Evolutionary conservation across 2,113 vertebrate genomes (phyloP), one percentile per base, ranked within the genome.

Genomic region (Anoura caudifer): DNA sequence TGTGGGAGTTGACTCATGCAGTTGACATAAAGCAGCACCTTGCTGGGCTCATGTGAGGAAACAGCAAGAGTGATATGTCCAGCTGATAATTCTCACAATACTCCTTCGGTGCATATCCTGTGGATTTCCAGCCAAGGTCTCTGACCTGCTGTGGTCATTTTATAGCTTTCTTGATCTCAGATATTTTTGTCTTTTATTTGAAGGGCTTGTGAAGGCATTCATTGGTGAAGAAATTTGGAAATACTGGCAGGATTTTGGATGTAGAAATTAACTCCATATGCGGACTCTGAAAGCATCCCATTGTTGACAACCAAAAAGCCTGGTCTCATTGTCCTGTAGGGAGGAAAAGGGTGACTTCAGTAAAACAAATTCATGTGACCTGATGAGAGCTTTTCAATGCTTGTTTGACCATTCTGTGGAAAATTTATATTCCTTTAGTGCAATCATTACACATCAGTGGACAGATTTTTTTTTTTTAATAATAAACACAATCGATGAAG

Each of bases 141-240:
- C 96, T 97, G 96, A 83, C 91, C 95, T 97, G 97, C 92, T 94
- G 94, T 96, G 91, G 89, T 97, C 76, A 95, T 96, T 96, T 97
- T 81, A 95, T 94, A 97, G 76, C 73, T 97, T 95, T 80, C 73
- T 87, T 90, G 95, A 97, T 77, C 41, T 2, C 16, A 97, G 73
- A 83, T 65, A 19, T 93, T 79, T 91, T 67, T 24, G 13, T 56
- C 70, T 87, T 54, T 87, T 24, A 38, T 94, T 97, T 81, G 92
- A 77, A 80, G 33, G 87, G 22, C 45, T 83, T 95, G 13, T 94
- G 94, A 95, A 97, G 82, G 56, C 76, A 84, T 59, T 76, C 41
- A 94, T 52, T 93, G 92, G 22, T 85, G 91, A 77, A 67, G 75
- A 90, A 88, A 24, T 80, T 43, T 76, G 59, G 83, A 97, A 76